These are phyloP conservation scores for Phocoena phocoena DNA, from an alignment of 2,113 vertebrate species.

Conservation along the genomic window DNA sequence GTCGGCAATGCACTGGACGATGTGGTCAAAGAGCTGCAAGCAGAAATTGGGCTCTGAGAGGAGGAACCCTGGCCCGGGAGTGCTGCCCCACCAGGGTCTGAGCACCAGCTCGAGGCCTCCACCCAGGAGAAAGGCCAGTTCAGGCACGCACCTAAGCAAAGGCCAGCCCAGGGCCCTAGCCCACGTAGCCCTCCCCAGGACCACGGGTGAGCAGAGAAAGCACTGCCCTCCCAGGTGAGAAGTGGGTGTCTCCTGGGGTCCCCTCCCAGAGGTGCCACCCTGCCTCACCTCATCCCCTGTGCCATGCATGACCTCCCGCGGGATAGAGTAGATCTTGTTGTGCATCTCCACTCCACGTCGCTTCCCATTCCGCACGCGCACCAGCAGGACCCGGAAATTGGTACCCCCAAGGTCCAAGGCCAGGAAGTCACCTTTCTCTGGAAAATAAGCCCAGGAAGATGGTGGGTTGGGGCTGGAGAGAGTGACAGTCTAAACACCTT, in stretches of 20 bases:
- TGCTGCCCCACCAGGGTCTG: not conserved
- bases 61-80: not conserved
- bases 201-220: not conserved
- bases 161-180: not conserved
- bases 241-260: not conserved
- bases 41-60: not conserved
- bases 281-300: slow-evolving; percentile 93
- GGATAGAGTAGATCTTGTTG: slow-evolving; percentile 97
- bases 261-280: not conserved
- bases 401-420: slow-evolving; percentile 97
- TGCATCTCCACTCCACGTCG: slow-evolving; percentile 93
- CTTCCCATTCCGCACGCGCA: slow-evolving; percentile 89
- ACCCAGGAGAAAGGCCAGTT: not conserved
- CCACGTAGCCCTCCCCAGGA: not conserved
- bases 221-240: not conserved
- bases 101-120: not conserved
- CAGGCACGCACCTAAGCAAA: not conserved
- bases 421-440: slow-evolving; percentile 96
- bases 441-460: slow-evolving; percentile 25
- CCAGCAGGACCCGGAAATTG: slow-evolving; percentile 96
- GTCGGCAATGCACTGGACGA: slow-evolving; percentile 93
- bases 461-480: not conserved
- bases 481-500: not conserved
- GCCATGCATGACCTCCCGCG: slow-evolving; percentile 94
- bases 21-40: slow-evolving; percentile 94